phyloP scores from a whole-genome alignment of 1,140 invertebrate genomes.

The Hesperophylax magnus region DNA sequence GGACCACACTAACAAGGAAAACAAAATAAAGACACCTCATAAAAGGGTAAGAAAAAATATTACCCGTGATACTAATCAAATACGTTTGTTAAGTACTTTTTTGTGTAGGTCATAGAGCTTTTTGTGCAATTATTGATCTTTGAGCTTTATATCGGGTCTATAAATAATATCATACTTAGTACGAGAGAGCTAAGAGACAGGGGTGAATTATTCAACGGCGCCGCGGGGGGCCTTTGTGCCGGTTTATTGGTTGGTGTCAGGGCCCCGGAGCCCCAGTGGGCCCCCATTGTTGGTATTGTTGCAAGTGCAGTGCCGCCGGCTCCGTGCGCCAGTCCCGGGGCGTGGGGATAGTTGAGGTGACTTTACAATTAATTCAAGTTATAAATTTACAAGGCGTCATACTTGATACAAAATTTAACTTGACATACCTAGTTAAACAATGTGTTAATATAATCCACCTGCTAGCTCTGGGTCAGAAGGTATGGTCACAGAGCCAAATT shows the following conservation, averaged over 20 bases:
- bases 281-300: slow-evolving; percentile 11
- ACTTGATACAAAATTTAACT: not conserved
- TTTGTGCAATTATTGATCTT: slow-evolving; percentile 2
- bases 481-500: too few relatives aligned
- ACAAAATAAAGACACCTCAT: not conserved
- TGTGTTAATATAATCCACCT: too few relatives aligned
- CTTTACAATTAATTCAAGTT: slow-evolving; percentile 1
- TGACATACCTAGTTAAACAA: not conserved
- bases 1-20: not conserved
- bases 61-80: too few relatives aligned
- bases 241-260: slow-evolving; percentile 53
- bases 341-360: slow-evolving; percentile 13
- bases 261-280: not conserved
- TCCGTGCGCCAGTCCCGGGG: not conserved
- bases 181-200: slow-evolving; percentile 2
- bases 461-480: too few relatives aligned
- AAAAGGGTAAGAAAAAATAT: slow-evolving; percentile 1
- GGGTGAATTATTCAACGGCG: slow-evolving; percentile 47
- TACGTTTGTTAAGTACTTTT: too few relatives aligned
- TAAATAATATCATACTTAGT: slow-evolving; percentile 51
- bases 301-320: slow-evolving; percentile 28
- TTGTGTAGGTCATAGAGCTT: too few relatives aligned
- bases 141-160: slow-evolving; percentile 33
- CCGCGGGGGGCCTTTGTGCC: slow-evolving; percentile 53
- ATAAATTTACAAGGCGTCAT: not conserved